Conservation (phyloP, 1,140 invertebrate genomes). For the Drosophila sp. region DNA sequence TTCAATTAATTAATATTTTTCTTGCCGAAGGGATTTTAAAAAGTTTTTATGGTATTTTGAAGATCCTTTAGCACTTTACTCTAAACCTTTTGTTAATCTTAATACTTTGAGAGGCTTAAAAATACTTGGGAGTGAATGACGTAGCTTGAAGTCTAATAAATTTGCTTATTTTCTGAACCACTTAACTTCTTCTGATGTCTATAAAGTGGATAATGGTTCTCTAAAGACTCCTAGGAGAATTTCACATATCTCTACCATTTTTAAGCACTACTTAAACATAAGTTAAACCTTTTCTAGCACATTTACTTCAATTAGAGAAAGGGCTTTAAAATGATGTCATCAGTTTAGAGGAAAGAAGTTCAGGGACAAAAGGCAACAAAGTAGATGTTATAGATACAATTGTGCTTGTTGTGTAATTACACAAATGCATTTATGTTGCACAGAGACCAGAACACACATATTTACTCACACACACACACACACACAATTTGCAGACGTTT, state of each 20-base stretch:
- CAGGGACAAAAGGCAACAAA: constrained; percentile 37
- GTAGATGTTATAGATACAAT: constrained; percentile 54
- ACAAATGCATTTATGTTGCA: constrained; percentile 77
- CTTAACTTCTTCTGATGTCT: neutral
- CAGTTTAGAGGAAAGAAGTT: constrained; percentile 7
- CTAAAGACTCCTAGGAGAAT: neutral
- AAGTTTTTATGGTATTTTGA: too few relatives aligned
- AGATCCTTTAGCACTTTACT: neutral
- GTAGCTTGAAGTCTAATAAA: too few relatives aligned
- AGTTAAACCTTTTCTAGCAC: constrained; percentile 30
- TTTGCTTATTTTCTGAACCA: too few relatives aligned
- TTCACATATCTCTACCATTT: constrained; percentile 22
- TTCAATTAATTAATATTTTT: neutral
- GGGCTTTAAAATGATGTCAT: constrained; percentile 26
- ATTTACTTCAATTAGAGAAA: constrained; percentile 66
- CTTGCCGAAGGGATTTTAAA: too few relatives aligned
- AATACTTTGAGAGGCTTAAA: too few relatives aligned
- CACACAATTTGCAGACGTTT: constrained; percentile 64
- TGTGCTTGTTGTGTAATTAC: constrained; percentile 68
- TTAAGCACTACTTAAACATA: constrained; percentile 44
- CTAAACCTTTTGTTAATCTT: too few relatives aligned
- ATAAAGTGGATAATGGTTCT: neutral
- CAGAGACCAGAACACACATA: constrained; percentile 35
- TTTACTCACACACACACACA: constrained; percentile 34
- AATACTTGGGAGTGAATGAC: too few relatives aligned